phyloP scores from a whole-genome alignment of 2,113 vertebrate species.

The Jacana jacana region DNA sequence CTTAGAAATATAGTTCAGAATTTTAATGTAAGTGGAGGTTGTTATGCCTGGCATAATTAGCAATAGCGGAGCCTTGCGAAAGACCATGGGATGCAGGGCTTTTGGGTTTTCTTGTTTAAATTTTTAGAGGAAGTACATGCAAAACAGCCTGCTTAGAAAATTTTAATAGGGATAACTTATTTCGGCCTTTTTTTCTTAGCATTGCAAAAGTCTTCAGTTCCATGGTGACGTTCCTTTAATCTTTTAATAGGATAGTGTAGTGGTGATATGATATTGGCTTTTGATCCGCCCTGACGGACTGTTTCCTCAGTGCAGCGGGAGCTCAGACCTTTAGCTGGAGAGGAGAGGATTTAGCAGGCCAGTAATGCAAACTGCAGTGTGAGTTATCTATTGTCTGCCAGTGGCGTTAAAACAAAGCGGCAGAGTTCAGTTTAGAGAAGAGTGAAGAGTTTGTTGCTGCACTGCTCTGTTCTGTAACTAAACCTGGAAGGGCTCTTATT shows the following conservation, averaged over 20 bases:
- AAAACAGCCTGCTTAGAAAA: neutral
- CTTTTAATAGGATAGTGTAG: conserved; percentile 38
- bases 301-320: neutral
- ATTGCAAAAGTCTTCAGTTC: neutral
- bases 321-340: neutral
- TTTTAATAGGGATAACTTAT: neutral
- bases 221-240: conserved; percentile 30
- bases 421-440: conserved; percentile 28
- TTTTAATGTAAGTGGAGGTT: neutral
- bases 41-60: neutral
- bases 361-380: conserved; percentile 38
- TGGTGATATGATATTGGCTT: conserved; percentile 16
- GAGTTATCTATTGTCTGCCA: conserved; percentile 46
- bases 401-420: conserved; percentile 28
- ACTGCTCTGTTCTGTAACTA: conserved; percentile 60
- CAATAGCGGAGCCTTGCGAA: neutral
- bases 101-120: too few species aligned
- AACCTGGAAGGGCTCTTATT: conserved; percentile 61
- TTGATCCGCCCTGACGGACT: neutral
- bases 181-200: neutral
- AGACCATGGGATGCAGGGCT: accelerated
- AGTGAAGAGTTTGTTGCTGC: conserved; percentile 27
- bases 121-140: neutral
- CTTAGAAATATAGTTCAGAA: neutral
- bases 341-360: conserved; percentile 16